A percentile compares a stretch with the other conserved stretches of the same genome.
These are phyloP conservation scores for Pachycephala philippinensis DNA, from an alignment of 2,113 vertebrate species.

Conservation along the genomic window DNA sequence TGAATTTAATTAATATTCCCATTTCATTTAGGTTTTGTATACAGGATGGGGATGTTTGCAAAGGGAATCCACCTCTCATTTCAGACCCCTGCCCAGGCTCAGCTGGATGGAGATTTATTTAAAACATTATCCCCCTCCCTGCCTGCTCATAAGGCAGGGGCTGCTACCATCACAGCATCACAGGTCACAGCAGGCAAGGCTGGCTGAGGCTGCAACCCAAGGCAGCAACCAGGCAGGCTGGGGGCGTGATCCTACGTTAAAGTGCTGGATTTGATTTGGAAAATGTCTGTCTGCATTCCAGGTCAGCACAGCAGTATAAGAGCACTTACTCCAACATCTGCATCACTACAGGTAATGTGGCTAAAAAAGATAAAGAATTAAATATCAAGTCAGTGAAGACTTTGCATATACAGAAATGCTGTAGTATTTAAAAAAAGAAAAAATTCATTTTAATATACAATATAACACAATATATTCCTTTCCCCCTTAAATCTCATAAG, in stretches of 20 bases:
- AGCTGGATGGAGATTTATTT: not conserved
- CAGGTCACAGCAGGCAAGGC: not conserved
- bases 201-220: not conserved
- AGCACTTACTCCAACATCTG: not conserved
- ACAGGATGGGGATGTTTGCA: not conserved
- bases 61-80: not conserved
- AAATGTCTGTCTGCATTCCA: not conserved
- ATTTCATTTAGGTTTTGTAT: not conserved
- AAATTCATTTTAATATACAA: not conserved
- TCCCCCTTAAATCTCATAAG: not conserved
- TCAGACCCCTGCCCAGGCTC: not conserved
- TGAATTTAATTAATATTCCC: not conserved
- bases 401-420: not conserved
- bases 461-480: not conserved
- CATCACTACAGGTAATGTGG: accelerated
- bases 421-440: not conserved
- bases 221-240: not conserved
- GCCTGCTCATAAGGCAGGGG: not conserved
- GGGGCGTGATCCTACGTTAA: not conserved
- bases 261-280: not conserved
- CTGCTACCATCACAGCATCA: not conserved
- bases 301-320: not conserved
- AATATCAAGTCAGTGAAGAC: not conserved
- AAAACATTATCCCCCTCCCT: not conserved
- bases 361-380: not conserved